phyloP scores from a whole-genome alignment of 53 echinoderm and acorn worm species.

The Paelopatides confundens region DNA sequence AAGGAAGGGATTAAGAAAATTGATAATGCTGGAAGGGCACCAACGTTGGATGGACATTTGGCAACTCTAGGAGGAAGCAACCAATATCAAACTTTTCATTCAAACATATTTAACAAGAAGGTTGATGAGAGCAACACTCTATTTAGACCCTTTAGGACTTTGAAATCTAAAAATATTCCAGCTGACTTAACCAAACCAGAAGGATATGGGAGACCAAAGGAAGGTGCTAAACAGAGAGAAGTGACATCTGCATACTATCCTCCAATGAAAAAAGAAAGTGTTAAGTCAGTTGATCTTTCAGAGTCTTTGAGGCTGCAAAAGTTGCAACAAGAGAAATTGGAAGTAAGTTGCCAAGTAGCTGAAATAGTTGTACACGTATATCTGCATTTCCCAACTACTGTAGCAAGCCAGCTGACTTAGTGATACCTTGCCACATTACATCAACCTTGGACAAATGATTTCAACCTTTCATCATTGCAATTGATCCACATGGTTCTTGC shows the following conservation, averaged over 20 bases:
- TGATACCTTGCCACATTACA: too few species aligned
- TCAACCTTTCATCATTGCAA: too few species aligned
- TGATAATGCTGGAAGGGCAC: background rate
- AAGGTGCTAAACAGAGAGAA: constrained; percentile 22
- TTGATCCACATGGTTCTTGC: too few species aligned
- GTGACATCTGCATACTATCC: constrained; percentile 59
- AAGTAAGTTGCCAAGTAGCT: constrained; percentile 58
- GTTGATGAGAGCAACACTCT: constrained; percentile 22
- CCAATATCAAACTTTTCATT: constrained; percentile 14
- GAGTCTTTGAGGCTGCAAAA: constrained; percentile 75
- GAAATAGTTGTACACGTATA: too few species aligned
- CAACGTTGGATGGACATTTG: background rate
- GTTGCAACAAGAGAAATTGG: constrained; percentile 77
- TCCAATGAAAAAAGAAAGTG: constrained; percentile 61
- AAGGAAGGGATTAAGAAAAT: too few species aligned
- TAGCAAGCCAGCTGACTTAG: too few species aligned
- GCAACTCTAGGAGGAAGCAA: background rate
- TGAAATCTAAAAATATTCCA: constrained; percentile 69
- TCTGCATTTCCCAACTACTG: too few species aligned
- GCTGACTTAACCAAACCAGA: constrained; percentile 34
- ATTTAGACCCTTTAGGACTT: constrained; percentile 76
- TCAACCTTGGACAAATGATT: too few species aligned
- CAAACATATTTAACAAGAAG: background rate
- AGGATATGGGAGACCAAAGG: background rate
- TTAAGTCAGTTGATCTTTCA: constrained; percentile 53